These are phyloP conservation scores for Telenomus remus DNA, from an alignment of 1,140 invertebrate species.

Conservation along the genomic window DNA sequence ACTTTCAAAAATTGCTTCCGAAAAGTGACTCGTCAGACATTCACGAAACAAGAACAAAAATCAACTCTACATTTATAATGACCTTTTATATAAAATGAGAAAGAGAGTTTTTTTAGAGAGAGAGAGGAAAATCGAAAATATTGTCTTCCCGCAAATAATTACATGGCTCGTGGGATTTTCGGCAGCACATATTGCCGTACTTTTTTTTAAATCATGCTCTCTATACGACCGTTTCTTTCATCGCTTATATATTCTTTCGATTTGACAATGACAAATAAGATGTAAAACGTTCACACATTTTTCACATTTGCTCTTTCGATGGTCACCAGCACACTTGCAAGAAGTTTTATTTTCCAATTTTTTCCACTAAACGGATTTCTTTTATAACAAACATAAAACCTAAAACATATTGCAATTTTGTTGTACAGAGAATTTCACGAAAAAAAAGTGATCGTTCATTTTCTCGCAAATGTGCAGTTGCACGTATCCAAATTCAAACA, in stretches of 20 bases:
- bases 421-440: not conserved
- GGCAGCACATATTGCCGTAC: constrained; percentile 51
- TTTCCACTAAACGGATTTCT: too few species aligned
- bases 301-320: constrained; percentile 25
- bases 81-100: not conserved
- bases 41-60: not conserved
- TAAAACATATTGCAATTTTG: too few species aligned
- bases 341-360: constrained; percentile 16
- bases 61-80: not conserved
- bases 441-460: not conserved
- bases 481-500: too few species aligned
- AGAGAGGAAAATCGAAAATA: constrained; percentile 7
- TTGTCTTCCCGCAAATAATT: constrained; percentile 21
- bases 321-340: constrained; percentile 31
- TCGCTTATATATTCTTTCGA: constrained; percentile 42
- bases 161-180: constrained; percentile 52
- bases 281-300: constrained; percentile 46
- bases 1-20: too few species aligned
- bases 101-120: not conserved
- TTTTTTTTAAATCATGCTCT: constrained; percentile 61
- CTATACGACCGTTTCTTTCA: constrained; percentile 59
- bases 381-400: too few species aligned
- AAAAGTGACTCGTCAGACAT: not conserved
- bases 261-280: constrained; percentile 45
- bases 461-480: too few species aligned